phyloP scores from a whole-genome alignment of 2,113 vertebrate species.

The Petrocephalus zakoni region DNA sequence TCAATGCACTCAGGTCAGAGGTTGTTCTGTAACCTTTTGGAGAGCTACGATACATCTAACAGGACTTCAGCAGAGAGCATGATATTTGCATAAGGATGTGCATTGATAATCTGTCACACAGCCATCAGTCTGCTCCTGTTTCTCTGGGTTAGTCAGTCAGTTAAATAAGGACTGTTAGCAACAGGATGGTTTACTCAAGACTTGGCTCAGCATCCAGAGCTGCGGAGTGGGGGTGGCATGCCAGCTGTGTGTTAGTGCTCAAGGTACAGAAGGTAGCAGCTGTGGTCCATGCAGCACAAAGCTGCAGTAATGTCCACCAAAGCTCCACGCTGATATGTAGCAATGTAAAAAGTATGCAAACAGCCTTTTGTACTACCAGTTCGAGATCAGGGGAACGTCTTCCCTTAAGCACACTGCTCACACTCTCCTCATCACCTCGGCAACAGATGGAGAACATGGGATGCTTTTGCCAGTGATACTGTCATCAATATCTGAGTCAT shows the following conservation, averaged over 20 bases:
- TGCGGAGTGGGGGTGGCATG: background rate
- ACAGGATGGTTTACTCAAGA: constrained; percentile 2
- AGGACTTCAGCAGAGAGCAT: background rate
- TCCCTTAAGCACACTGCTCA: background rate
- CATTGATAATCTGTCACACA: background rate
- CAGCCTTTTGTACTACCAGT: background rate
- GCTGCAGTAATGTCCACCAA: background rate
- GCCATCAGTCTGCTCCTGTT: background rate
- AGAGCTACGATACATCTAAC: background rate
- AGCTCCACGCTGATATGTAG: background rate
- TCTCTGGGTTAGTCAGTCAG: constrained; percentile 3
- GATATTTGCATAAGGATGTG: background rate
- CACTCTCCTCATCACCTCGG: background rate
- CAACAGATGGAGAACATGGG: background rate
- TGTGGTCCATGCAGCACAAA: background rate
- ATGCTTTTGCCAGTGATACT: background rate
- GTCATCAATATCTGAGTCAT: background rate
- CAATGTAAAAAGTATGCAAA: background rate
- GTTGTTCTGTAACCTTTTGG: background rate
- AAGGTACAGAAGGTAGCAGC: background rate
- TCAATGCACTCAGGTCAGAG: background rate
- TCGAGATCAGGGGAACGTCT: background rate
- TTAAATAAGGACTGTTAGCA: background rate
- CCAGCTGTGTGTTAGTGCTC: background rate
- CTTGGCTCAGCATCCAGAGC: background rate